A percentile compares a stretch with the other conserved stretches of the same genome.
These are phyloP conservation scores for Coregonus sp. DNA, from an alignment of 2,797 vertebrate genomes.

Conservation along the genomic window DNA sequence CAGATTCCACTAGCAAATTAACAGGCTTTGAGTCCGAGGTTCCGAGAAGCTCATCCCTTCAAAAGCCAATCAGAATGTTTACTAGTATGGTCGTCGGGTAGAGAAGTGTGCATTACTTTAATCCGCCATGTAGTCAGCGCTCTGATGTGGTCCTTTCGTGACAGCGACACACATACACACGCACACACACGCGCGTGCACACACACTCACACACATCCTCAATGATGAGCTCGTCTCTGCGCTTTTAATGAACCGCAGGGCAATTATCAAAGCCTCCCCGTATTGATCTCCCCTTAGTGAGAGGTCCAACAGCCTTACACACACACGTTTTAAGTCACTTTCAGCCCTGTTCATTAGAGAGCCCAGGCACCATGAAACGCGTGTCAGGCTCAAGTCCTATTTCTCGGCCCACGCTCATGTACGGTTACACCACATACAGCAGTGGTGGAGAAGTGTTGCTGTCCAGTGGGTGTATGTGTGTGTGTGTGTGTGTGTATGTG, in stretches of 20 bases:
- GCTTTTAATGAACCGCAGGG: constrained; percentile 59
- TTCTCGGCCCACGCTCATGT: constrained; percentile 20
- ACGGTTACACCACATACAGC: neutral
- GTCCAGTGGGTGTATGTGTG: constrained; percentile 10
- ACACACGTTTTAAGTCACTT: constrained; percentile 35
- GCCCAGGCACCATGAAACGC: constrained; percentile 40
- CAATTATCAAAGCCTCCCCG: constrained; percentile 53
- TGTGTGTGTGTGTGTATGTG: constrained; percentile 5
- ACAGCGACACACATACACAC: constrained; percentile 1
- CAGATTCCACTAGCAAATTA: constrained; percentile 66
- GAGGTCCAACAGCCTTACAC: constrained; percentile 3
- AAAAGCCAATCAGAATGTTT: constrained; percentile 67
- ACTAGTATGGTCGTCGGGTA: constrained; percentile 31
- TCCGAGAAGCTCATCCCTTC: constrained; percentile 57
- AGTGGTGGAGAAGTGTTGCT: neutral
- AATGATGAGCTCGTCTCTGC: constrained; percentile 4
- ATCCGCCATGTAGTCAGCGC: constrained; percentile 38
- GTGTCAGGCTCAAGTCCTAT: constrained; percentile 23
- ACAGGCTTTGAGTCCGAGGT: constrained; percentile 62
- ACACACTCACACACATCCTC: neutral
- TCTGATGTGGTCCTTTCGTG: constrained; percentile 41
- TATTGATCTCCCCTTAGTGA: constrained; percentile 46
- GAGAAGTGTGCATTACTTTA: constrained; percentile 45
- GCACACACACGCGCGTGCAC: neutral
- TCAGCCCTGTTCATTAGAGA: constrained; percentile 47